Evolutionary conservation across 1,140 invertebrate genomes (phyloP).

Genomic region (Lepidurus apus): DNA sequence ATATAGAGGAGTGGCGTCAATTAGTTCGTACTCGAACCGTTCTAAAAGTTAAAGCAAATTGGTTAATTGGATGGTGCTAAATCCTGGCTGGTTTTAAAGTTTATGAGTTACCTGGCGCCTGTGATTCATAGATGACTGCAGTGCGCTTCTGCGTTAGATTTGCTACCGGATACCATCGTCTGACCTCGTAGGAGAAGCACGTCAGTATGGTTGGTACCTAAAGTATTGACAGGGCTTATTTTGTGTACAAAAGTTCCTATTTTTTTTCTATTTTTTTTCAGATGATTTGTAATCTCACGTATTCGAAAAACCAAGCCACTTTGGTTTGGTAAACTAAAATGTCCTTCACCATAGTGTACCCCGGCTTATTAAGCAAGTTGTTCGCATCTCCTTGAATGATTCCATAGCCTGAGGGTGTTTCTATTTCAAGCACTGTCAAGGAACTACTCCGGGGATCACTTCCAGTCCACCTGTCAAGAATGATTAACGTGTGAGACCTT

Average conservation of each 20-base stretch:
- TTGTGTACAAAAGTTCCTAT: neutral
- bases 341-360: slow-evolving; percentile 22
- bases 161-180: slow-evolving; percentile 56
- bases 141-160: slow-evolving; percentile 54
- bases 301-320: slow-evolving; percentile 48
- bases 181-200: slow-evolving; percentile 49
- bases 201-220: slow-evolving; percentile 37
- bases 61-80: neutral
- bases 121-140: slow-evolving; percentile 55
- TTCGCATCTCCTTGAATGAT: slow-evolving; percentile 53
- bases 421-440: slow-evolving; percentile 53
- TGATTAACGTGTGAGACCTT: slow-evolving; percentile 3
- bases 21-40: slow-evolving; percentile 52
- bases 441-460: slow-evolving; percentile 43
- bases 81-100: slow-evolving; percentile 36
- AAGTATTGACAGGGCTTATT: neutral
- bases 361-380: slow-evolving; percentile 26
- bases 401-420: slow-evolving; percentile 55
- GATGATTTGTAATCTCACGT: slow-evolving; percentile 40
- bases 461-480: slow-evolving; percentile 16
- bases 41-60: slow-evolving; percentile 44
- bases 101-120: slow-evolving; percentile 51
- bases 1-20: slow-evolving; percentile 53
- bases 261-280: neutral
- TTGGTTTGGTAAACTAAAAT: slow-evolving; percentile 36